phyloP scores from a whole-genome alignment of 1,140 invertebrate genomes.

The Riptortus pedestris region DNA sequence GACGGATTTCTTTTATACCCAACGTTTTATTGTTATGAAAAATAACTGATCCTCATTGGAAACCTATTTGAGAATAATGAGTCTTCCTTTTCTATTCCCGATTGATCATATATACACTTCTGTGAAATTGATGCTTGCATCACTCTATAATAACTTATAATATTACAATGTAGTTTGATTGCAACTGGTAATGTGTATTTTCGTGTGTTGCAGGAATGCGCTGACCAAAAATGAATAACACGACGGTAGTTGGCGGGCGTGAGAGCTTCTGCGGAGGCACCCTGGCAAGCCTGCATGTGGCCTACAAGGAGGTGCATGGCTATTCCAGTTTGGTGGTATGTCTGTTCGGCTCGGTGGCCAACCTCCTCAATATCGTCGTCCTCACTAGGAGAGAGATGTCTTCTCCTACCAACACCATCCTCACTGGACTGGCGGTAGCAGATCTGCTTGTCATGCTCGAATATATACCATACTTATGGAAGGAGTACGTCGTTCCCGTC shows the following conservation, averaged over 20 bases:
- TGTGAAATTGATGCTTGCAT: too few species aligned
- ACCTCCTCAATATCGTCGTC: conserved; percentile 88
- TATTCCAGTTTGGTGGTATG: conserved; percentile 71
- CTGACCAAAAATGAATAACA: not conserved
- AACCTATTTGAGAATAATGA: too few species aligned
- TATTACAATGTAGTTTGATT: too few species aligned
- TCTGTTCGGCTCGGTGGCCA: conserved; percentile 82
- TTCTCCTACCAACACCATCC: conserved; percentile 81
- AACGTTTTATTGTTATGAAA: too few species aligned
- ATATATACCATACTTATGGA: conserved; percentile 80
- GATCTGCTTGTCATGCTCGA: conserved; percentile 87
- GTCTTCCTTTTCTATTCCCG: too few species aligned
- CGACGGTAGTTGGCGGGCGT: not conserved
- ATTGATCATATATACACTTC: too few species aligned
- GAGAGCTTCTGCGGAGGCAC: conserved; percentile 38
- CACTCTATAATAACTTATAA: too few species aligned
- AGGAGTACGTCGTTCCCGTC: conserved; percentile 56
- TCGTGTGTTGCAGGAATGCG: conserved; percentile 10
- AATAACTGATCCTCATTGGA: too few species aligned
- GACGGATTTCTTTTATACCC: too few species aligned
- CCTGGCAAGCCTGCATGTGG: conserved; percentile 38
- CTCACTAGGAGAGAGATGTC: conserved; percentile 80
- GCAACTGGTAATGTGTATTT: too few species aligned
- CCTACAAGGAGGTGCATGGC: conserved; percentile 51
- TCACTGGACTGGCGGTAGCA: conserved; percentile 80